Evolutionary conservation across 2,113 vertebrate species (phyloP), one percentile per base, ranked within the genome.

Genomic region (Lepisosteus osseus): DNA sequence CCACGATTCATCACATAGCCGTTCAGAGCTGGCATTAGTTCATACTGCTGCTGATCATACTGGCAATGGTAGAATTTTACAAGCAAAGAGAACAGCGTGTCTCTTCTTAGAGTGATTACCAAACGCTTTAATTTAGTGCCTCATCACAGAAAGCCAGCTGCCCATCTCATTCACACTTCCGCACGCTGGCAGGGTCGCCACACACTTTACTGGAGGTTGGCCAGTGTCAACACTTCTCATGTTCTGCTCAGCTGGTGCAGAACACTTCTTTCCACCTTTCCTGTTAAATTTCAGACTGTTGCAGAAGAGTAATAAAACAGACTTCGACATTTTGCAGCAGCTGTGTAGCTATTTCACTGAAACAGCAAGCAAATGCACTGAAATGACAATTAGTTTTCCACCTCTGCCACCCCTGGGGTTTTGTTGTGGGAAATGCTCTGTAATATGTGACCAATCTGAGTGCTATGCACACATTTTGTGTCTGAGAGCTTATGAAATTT

Each of bases 231-330:
- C 8, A 13, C 45, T 9, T 7, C 11, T 51, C 66, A 68, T 68
- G 55, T 68, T 43, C 64, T 66, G 64, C 64, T 66, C 64, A 66
- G 64, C 44, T 66, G 64, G n/a, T 13, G 64, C 41, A 7, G 14
- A 43, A 47, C 64, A 45, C 7, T 14, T 13, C 15, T 9, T 14
- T 68, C 12, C 45, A 14, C 45, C 15, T 29, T 29, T 29, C 29
- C 29, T 29, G 29, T 29, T 29, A 29, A 29, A 29, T 29, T 29
- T 29, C 29, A 29, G 29, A 29, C 2, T 29, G 29, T 29, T 29
- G 29, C 29, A 29, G 2, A 29, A 29, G 15, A 43, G 44, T 8
- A 47, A 67, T 8, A 44, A 51, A 67, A 51, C 45, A 14, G 45
- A 51, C 44, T 3, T 61, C 40, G 2, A 6, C 9, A 29, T 63